Conservation (phyloP, 2,797 vertebrate species). For the Acanthiza pusilla region DNA sequence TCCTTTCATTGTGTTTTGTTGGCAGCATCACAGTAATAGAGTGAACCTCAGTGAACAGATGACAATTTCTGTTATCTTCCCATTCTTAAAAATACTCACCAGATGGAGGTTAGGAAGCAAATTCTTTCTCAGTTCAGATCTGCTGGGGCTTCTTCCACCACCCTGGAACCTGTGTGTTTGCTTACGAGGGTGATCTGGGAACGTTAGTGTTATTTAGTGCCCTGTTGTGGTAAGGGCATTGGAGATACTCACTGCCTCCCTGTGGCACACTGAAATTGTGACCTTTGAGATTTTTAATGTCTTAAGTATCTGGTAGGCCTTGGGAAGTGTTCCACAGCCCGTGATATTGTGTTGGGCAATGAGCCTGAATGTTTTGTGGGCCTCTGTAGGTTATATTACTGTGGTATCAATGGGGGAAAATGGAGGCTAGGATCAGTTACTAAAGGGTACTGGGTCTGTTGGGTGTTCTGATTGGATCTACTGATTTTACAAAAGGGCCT, state of each 20-base stretch:
- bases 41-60: neutral
- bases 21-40: neutral
- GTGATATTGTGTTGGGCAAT: neutral
- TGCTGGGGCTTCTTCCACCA: neutral
- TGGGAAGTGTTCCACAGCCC: neutral
- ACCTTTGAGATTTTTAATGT: neutral
- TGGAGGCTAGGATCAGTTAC: neutral
- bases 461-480: neutral
- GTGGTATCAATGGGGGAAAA: neutral
- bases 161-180: neutral
- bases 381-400: neutral
- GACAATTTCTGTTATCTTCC: neutral
- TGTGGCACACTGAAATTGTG: neutral
- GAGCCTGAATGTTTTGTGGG: neutral
- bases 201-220: neutral
- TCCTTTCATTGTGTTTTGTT: neutral
- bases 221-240: neutral
- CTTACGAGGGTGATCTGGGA: neutral
- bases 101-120: neutral
- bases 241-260: neutral
- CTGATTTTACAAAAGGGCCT: neutral
- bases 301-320: neutral
- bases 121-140: neutral
- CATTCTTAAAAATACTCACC: neutral
- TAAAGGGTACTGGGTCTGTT: neutral